These are phyloP conservation scores for Drymonia ruficornis DNA, from an alignment of 2,888 invertebrate species.

Conservation along the genomic window DNA sequence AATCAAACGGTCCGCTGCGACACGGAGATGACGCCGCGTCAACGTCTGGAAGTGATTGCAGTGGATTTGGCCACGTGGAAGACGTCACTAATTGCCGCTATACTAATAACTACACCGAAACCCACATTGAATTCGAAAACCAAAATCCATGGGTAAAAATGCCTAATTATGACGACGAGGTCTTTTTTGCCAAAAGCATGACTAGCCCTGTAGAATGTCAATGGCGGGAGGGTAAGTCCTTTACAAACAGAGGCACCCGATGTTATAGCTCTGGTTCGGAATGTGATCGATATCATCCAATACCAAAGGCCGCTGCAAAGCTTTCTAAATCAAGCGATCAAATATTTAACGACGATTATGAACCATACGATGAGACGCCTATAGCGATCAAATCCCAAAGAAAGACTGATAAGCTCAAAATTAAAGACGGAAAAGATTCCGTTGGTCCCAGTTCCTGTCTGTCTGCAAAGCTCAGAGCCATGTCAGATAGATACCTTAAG, in stretches of 20 bases:
- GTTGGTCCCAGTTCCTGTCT: slow-evolving; percentile 86
- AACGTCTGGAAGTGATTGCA: slow-evolving; percentile 82
- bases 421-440: slow-evolving; percentile 75
- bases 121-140: slow-evolving; percentile 78
- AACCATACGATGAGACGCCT: slow-evolving; percentile 60
- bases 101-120: slow-evolving; percentile 62
- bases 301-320: slow-evolving; percentile 73
- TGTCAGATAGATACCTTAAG: slow-evolving; percentile 89
- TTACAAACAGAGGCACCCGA: slow-evolving; percentile 70
- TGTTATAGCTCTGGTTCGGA: slow-evolving; percentile 82
- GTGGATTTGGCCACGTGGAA: slow-evolving; percentile 78
- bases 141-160: slow-evolving; percentile 81
- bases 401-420: slow-evolving; percentile 80
- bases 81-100: slow-evolving; percentile 70
- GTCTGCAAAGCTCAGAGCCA: slow-evolving; percentile 88
- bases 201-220: slow-evolving; percentile 67
- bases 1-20: slow-evolving; percentile 81
- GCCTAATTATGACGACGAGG: slow-evolving; percentile 77
- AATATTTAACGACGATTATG: slow-evolving; percentile 81
- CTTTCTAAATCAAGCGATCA: slow-evolving; percentile 83
- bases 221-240: slow-evolving; percentile 73
- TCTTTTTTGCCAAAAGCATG: slow-evolving; percentile 71
- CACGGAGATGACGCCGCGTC: slow-evolving; percentile 79
- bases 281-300: slow-evolving; percentile 76
- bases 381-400: slow-evolving; percentile 66